Conservation (phyloP, 2,888 invertebrate species). For the Scaptomyza caliginosa region DNA sequence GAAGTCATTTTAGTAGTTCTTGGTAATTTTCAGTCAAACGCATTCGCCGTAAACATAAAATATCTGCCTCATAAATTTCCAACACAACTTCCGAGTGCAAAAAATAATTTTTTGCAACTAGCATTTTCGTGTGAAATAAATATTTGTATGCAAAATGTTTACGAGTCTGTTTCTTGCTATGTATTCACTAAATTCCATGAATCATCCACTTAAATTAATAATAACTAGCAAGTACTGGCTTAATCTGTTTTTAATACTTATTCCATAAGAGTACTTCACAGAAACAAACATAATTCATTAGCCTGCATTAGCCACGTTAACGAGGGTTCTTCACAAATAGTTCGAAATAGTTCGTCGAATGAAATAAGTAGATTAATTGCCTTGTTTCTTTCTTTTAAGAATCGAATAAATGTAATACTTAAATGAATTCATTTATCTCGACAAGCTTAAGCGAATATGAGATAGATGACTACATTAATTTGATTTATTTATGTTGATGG, state of each 20-base stretch:
- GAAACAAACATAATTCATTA: not conserved
- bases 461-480: not conserved
- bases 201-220: not conserved
- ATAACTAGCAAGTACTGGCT: not conserved
- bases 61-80: not conserved
- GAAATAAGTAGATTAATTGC: too few species aligned
- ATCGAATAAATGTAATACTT: too few species aligned
- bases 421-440: too few species aligned
- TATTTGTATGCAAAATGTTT: slow-evolving; percentile 9
- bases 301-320: not conserved
- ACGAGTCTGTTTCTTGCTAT: not conserved
- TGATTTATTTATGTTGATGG: slow-evolving; percentile 1
- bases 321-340: not conserved
- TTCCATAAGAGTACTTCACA: not conserved
- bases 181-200: not conserved
- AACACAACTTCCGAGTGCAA: not conserved
- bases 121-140: slow-evolving; percentile 12
- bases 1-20: not conserved
- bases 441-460: too few species aligned
- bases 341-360: too few species aligned
- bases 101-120: not conserved
- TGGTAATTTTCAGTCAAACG: not conserved
- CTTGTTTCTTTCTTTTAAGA: too few species aligned
- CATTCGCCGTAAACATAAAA: slow-evolving; percentile 6
- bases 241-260: not conserved